Evolutionary conservation across 2,797 vertebrate genomes (phyloP).

Genomic region (Rachycentron canadum): DNA sequence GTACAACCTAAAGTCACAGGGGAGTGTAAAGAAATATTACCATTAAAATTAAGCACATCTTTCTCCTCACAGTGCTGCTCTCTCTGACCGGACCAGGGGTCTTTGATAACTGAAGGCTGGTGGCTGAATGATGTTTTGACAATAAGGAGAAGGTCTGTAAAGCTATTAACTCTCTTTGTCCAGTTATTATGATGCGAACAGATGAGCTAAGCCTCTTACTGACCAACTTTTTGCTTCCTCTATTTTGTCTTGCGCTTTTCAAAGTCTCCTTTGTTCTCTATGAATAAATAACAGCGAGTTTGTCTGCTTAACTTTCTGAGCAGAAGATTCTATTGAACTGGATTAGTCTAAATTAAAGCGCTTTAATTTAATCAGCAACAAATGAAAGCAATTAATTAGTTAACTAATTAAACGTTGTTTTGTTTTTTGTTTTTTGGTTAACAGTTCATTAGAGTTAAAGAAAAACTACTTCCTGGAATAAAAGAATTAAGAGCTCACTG

Average conservation of each 20-base stretch:
- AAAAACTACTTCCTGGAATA: conserved; percentile 18
- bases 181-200: not conserved
- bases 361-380: not conserved
- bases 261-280: not conserved
- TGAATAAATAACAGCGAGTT: not conserved
- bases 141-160: no score
- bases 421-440: no score
- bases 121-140: not conserved
- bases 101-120: not conserved
- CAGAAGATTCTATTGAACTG: no score
- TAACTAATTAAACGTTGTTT: no score
- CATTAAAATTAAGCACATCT: conserved; percentile 6
- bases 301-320: no score
- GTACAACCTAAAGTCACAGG: not conserved
- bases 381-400: not conserved
- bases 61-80: not conserved
- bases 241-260: not conserved
- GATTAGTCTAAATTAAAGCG: not conserved
- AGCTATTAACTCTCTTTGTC: not conserved
- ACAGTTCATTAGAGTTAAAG: not conserved
- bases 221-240: not conserved
- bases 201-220: not conserved
- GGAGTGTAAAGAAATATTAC: not conserved
- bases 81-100: not conserved
- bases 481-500: conserved; percentile 8